Evolutionary conservation across 2,797 vertebrate genomes (phyloP).

Genomic region (Falco peregrinus): DNA sequence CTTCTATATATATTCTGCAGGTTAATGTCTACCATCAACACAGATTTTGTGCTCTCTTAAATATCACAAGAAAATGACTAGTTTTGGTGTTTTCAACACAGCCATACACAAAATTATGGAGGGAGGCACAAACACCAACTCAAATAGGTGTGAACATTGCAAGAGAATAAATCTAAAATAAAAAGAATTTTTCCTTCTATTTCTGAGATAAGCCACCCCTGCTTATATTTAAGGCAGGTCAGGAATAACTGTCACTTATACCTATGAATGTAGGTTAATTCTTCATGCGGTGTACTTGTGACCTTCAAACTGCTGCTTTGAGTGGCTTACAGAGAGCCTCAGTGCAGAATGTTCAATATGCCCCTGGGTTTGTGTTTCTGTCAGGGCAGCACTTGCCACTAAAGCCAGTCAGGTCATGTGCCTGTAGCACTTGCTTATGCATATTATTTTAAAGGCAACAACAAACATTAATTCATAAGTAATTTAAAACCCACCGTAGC

Average conservation of each 20-base stretch:
- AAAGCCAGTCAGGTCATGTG: not conserved
- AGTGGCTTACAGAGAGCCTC: not conserved
- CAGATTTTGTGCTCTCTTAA: not conserved
- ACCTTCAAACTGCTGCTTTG: constrained; percentile 22
- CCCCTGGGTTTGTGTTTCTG: not conserved
- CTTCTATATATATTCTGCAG: not conserved
- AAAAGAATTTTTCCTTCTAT: not conserved
- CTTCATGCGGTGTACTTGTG: not conserved
- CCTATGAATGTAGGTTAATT: constrained; percentile 14
- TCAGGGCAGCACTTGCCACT: not conserved
- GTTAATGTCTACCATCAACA: not conserved
- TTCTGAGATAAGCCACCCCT: not conserved
- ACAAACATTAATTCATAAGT: not conserved
- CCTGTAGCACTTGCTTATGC: not conserved
- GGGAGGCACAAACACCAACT: not conserved
- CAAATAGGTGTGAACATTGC: not conserved
- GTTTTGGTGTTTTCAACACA: not conserved
- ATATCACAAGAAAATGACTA: not conserved
- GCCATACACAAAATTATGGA: not conserved
- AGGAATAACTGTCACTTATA: not conserved
- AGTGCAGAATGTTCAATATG: constrained; percentile 3
- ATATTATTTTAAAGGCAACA: not conserved
- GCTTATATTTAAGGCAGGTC: not conserved
- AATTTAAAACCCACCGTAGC: not conserved
- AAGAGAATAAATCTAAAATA: not conserved